A percentile compares a stretch with the other conserved stretches of the same genome.
Conservation (phyloP, 2,797 vertebrate genomes). For the Enteromius argenteus region DNA sequence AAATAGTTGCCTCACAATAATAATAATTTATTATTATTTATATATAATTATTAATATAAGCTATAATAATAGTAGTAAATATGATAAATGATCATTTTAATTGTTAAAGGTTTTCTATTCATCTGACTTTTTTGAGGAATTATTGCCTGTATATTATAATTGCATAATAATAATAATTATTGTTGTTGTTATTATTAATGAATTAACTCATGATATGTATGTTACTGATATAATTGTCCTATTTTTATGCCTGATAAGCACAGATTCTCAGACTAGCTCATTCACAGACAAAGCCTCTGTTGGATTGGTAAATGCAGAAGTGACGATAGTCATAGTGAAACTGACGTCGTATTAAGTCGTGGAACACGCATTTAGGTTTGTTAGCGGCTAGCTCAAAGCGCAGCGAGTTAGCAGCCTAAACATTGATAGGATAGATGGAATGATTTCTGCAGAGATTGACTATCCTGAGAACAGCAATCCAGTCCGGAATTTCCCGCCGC, state of each 20-base stretch:
- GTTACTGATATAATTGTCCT: not conserved
- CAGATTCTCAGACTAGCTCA: not conserved
- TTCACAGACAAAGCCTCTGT: not conserved
- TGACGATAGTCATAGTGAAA: conserved; percentile 9
- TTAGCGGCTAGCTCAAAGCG: not conserved
- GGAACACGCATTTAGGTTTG: not conserved
- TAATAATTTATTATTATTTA: not conserved
- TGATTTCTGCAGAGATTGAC: not conserved
- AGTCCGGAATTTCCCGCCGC: conserved; percentile 73
- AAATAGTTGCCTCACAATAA: not conserved
- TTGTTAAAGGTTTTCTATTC: not conserved
- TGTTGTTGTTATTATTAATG: too few species aligned
- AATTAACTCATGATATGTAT: not conserved
- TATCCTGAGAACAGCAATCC: conserved; percentile 60
- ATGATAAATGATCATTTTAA: not conserved
- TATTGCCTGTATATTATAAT: not conserved
- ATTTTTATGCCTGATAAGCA: not conserved
- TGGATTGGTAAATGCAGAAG: not conserved
- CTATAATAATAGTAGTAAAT: not conserved
- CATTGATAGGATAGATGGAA: not conserved
- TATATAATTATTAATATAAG: not conserved
- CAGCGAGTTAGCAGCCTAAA: not conserved
- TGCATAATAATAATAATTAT: too few species aligned
- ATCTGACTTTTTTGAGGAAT: not conserved
- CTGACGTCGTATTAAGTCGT: conserved; percentile 20